Conservation (phyloP, 2,888 invertebrate species). For the Epirrita christyi region DNA sequence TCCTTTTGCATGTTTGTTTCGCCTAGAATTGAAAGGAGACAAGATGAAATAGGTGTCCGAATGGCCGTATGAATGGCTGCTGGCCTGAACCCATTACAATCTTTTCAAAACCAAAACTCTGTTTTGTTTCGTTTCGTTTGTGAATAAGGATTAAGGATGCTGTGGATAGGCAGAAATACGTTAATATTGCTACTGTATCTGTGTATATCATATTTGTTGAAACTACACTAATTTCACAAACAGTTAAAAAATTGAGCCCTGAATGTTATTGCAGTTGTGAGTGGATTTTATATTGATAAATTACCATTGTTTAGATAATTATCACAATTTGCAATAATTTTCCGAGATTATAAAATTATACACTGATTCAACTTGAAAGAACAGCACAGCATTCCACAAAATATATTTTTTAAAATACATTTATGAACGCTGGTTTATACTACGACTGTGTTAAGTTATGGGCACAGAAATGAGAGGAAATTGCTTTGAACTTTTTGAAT, state of each 20-base stretch:
- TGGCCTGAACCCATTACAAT: no score
- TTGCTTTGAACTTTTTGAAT: neutral
- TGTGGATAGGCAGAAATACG: no score
- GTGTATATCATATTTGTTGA: conserved; percentile 4
- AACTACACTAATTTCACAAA: conserved; percentile 39
- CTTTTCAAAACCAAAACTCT: no score
- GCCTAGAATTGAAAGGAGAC: no score
- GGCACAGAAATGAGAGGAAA: neutral
- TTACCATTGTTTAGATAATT: conserved; percentile 39
- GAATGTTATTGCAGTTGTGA: conserved; percentile 60
- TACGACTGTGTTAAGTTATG: conserved; percentile 2
- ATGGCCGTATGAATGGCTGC: no score
- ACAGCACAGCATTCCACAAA: conserved; percentile 71
- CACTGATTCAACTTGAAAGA: conserved; percentile 46
- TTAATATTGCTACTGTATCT: no score
- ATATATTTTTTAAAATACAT: conserved; percentile 57
- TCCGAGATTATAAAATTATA: conserved; percentile 43
- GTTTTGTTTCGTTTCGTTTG: no score
- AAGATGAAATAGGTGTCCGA: no score
- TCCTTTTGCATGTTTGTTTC: no score
- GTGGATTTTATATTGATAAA: conserved; percentile 31
- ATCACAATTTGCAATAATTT: conserved; percentile 58
- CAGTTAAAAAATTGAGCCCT: conserved; percentile 45
- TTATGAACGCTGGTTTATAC: conserved; percentile 22
- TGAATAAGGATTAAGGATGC: no score